Evolutionary conservation across 92 coral and sea anemone genomes (phyloP).

Genomic region (Palythoa grandiflora): DNA sequence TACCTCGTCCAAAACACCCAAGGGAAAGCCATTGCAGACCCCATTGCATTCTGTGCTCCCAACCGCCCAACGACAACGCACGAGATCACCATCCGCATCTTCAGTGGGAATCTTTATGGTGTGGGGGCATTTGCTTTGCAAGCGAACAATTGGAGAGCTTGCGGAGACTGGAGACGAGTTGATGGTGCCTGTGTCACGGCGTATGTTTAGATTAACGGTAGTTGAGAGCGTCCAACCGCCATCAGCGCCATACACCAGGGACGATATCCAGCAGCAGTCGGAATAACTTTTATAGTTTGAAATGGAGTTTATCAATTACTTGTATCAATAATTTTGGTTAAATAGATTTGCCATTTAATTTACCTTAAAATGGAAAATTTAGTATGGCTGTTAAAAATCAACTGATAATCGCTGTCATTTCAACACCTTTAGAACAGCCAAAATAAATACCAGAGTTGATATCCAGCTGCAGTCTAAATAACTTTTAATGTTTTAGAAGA

Average conservation of each 20-base stretch:
- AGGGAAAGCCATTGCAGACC: conserved; percentile 45
- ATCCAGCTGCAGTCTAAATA: no score
- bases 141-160: conserved; percentile 61
- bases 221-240: conserved; percentile 51
- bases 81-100: conserved; percentile 65
- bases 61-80: conserved; percentile 66
- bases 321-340: background rate
- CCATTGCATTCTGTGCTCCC: conserved; percentile 42
- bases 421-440: no score
- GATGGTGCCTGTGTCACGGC: conserved; percentile 58
- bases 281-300: conserved; percentile 25
- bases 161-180: conserved; percentile 71
- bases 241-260: conserved; percentile 19
- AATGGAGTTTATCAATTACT: background rate
- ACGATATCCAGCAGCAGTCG: conserved; percentile 61
- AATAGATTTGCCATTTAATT: background rate
- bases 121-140: conserved; percentile 51
- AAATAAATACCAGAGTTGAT: no score
- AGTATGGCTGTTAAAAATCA: no score
- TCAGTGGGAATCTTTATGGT: conserved; percentile 59
- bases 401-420: no score
- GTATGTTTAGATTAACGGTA: conserved; percentile 48
- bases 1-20: conserved; percentile 63
- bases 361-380: no score
- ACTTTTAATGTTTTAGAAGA: no score